A percentile compares a stretch with the other conserved stretches of the same genome.
phyloP scores from a whole-genome alignment of 2,888 invertebrate species.

The Hedya salicella region DNA sequence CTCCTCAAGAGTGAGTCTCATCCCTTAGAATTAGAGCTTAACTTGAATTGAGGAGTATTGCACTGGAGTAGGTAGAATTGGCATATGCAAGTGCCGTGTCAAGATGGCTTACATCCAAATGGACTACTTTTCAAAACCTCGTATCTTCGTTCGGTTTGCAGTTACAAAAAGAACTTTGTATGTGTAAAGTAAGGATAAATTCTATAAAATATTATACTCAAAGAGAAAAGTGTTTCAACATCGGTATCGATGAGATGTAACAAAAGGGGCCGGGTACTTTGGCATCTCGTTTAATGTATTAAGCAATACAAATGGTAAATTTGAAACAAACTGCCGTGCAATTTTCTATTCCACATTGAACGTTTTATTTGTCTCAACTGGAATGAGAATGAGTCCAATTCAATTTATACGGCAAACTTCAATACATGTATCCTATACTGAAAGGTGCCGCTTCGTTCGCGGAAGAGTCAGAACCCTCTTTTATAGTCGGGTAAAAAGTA shows the following conservation, averaged over 20 bases:
- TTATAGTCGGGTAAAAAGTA: too few relatives aligned
- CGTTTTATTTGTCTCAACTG: slow-evolving; percentile 18
- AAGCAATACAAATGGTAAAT: slow-evolving; percentile 55
- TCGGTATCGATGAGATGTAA: slow-evolving; percentile 47
- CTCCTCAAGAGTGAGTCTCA: slow-evolving; percentile 6
- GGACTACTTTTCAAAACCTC: slow-evolving; percentile 16
- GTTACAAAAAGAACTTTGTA: not conserved
- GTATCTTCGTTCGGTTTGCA: not conserved
- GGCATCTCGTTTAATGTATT: slow-evolving; percentile 52
- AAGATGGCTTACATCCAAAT: slow-evolving; percentile 55
- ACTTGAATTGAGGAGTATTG: slow-evolving; percentile 7
- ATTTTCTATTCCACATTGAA: slow-evolving; percentile 49
- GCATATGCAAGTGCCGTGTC: slow-evolving; percentile 49
- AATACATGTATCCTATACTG: not conserved
- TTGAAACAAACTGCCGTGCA: slow-evolving; percentile 54
- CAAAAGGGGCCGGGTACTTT: slow-evolving; percentile 46
- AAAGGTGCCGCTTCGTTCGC: too few relatives aligned
- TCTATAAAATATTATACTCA: not conserved
- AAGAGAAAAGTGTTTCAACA: not conserved
- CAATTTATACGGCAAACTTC: slow-evolving; percentile 2
- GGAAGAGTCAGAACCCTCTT: too few relatives aligned
- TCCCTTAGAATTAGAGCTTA: slow-evolving; percentile 6
- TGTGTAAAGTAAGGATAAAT: not conserved
- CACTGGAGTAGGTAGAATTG: slow-evolving; percentile 47
- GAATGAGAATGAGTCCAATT: slow-evolving; percentile 15